Base-by-base conservation (phyloP, 2,797 vertebrate genomes). In the Spondyliosoma cantharus region DNA sequence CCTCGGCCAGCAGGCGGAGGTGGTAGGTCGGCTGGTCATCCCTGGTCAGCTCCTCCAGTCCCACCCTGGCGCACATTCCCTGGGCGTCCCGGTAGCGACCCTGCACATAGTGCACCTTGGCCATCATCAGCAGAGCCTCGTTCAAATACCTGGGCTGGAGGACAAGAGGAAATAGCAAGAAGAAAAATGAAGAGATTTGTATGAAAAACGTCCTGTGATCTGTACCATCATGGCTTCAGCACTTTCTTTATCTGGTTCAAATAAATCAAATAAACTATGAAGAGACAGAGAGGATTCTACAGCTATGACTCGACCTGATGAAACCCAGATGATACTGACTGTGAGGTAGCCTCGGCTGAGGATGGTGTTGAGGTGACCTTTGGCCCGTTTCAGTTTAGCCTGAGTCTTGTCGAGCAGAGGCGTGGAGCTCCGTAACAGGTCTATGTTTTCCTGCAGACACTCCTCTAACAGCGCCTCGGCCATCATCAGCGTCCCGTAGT, bases 61-160 rank as follows among this genome's bases (percentile, higher is more conserved):
- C 96, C 9, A 97, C 96, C 80, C 93, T 94, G 3, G 96, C 97
- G 22, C 98, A 99, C 98, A 99, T 98, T 82, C 98, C 98, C 94
- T 97, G 94, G 32, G 98, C 96, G 24, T 99, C 98, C 80, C 97
- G 92, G 92, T 96, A 98, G 2, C 95, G 95, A 46, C 97, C 98
- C 89, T 99, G 97, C 68, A 96, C 93, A 0, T 97, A 99, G 90
- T 98, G 95, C 83, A 99, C 95, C 88, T 99, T 99, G 80, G 96
- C 98, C 93, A 98, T 94, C 74, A 98, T 95, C 75, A 99, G 92
- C 90, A 99, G 94, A 73, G 96, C 96, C 93, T 99, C 98, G 12
- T 95, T 96, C 93, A 98, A 80, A 71, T 96, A 96, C 83, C 95
- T 95, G 0, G 97, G 96, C 98, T 99, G 91, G 22, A 81, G 54